phyloP scores from a whole-genome alignment of 2,888 invertebrate genomes.

The Ophraella communa region DNA sequence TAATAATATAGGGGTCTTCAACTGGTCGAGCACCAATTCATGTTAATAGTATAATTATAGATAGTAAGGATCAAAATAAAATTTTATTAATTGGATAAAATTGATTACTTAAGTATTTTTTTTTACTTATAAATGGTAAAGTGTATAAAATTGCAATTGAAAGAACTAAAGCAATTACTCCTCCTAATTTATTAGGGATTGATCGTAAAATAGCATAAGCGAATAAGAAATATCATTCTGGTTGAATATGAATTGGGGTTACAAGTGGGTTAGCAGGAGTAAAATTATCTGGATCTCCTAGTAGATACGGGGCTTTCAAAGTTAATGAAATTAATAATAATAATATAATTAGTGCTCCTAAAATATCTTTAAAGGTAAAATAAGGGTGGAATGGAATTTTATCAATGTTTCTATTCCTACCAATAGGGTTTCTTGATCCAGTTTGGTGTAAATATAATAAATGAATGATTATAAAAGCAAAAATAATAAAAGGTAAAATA shows the following conservation, averaged over 20 bases:
- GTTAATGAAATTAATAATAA: conserved; percentile 59
- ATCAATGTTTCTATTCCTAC: conserved; percentile 69
- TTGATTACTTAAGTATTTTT: no score
- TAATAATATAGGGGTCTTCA: conserved; percentile 69
- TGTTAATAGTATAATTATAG: conserved; percentile 68
- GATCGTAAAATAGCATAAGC: conserved; percentile 82
- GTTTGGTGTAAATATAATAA: conserved; percentile 71
- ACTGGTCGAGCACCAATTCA: conserved; percentile 76
- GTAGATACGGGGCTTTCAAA: conserved; percentile 65
- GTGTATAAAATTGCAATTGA: no score
- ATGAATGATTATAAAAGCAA: conserved; percentile 68
- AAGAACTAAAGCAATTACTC: no score
- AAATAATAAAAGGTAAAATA: conserved; percentile 72
- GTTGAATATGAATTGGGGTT: conserved; percentile 79
- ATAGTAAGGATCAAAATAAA: conserved; percentile 66
- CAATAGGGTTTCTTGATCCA: conserved; percentile 73
- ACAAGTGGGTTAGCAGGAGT: conserved; percentile 72
- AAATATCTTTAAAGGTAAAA: conserved; percentile 69
- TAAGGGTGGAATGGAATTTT: conserved; percentile 75
- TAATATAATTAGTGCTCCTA: conserved; percentile 67
- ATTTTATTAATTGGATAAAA: no score
- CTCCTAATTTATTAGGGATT: conserved; percentile 81
- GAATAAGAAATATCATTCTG: conserved; percentile 86
- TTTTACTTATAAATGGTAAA: no score
- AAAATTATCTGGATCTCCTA: conserved; percentile 79